Base-by-base conservation (phyloP, 2,113 vertebrate species). In the Brachypodius melanocephalos region DNA sequence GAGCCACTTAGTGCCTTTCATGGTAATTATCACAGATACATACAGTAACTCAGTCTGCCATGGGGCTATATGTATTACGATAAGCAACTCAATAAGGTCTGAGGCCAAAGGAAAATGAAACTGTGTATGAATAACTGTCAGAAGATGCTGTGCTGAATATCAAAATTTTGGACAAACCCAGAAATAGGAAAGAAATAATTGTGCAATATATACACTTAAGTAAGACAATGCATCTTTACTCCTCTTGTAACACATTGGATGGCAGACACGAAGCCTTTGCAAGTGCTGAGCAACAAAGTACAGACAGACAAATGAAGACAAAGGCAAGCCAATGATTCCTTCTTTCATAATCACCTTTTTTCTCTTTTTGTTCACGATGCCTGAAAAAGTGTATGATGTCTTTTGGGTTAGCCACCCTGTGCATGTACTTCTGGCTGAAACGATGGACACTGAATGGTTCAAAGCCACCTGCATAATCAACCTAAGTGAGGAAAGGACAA, bases 351-450 rank as follows among this genome's bases (percentile, higher is more conserved):
- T 95, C 96, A 98, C 98, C 98, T 28, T 94, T 97, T 55, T 97
- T 98, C 61, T 98, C 98, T 90, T 99, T 99, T 79, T 98, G 98
- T 73, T 99, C 99, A 72, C 98, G 98, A 55, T 95, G 98, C 55
- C 99, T 98, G 92, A 99, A 96, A 86, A 99, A 99, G 92, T 99
- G 98, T 93, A 99, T 97, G 57, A 99, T 90, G 88, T 99, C 99
- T 97, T 99, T 99, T 6, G 99, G 99, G 95, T 99, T 99, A 29
- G 99, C 99, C 29, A 99, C 97, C 5, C 97, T 97, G 45, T 99
- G 98, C 83, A 99, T 98, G 96, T 99, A 99, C 96, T 98, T 99
- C 98, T 99, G 99, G 97, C 98, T 99, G 95, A 99, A 99, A 59
- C 99, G 99, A 89, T 98, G 98, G 20, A 98, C 94, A 52, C 93